Evolutionary conservation across 1,140 invertebrate genomes (phyloP).

Genomic region (Scylla paramamosain): DNA sequence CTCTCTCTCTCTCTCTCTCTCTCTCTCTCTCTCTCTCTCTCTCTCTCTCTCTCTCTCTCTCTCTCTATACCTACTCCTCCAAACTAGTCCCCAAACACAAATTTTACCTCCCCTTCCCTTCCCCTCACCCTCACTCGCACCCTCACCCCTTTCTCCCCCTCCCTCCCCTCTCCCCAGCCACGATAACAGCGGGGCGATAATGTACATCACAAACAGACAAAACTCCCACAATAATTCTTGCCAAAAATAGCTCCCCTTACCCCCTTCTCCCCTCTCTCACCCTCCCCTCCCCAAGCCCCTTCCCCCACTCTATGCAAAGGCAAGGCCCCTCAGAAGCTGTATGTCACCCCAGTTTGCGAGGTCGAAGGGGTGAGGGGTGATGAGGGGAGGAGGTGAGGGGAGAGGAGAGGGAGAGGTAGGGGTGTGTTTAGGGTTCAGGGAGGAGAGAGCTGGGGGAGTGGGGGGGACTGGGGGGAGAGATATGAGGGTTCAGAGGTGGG

Average conservation of each 20-base stretch:
- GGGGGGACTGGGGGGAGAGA: neutral
- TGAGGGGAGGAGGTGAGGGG: neutral
- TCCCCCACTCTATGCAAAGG: neutral
- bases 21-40: neutral
- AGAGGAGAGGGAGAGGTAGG: neutral
- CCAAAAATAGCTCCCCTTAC: conserved; percentile 16
- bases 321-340: neutral
- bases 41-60: neutral
- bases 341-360: neutral
- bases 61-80: neutral
- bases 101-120: no score
- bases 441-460: neutral
- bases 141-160: neutral
- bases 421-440: neutral
- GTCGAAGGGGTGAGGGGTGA: neutral
- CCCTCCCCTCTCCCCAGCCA: neutral
- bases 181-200: neutral
- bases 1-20: neutral
- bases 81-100: no score
- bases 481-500: neutral
- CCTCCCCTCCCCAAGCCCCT: neutral
- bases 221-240: neutral
- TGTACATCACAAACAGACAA: neutral
- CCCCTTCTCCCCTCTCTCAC: neutral
- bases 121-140: neutral